Percentiles rank a stretch among this genome's conserved stretches.
Conservation (phyloP, 2,888 invertebrate genomes). For the Oscheius onirici region DNA sequence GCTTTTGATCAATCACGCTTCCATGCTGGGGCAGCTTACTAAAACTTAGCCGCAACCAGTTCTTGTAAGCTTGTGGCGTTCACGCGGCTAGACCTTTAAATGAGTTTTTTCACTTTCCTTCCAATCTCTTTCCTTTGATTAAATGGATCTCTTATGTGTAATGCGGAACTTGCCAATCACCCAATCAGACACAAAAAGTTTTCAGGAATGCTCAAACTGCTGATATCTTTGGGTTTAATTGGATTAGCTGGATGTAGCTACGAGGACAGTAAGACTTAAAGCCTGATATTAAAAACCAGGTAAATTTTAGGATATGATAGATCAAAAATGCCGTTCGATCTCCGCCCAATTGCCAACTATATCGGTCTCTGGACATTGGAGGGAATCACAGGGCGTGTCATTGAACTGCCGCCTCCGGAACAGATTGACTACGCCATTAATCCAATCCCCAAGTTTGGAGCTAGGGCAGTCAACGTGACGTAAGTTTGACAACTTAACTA, state of each 20-base stretch:
- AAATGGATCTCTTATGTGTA: background rate
- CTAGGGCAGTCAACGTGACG: constrained; percentile 70
- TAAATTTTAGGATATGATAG: constrained; percentile 53
- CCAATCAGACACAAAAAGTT: background rate
- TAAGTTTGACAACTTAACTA: constrained; percentile 34
- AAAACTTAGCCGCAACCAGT: constrained; percentile 26
- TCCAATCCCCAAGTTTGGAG: constrained; percentile 71
- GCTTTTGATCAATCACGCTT: constrained; percentile 28
- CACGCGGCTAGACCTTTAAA: background rate
- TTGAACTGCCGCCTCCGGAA: constrained; percentile 66
- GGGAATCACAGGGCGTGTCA: constrained; percentile 18
- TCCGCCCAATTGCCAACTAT: constrained; percentile 64
- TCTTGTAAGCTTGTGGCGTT: constrained; percentile 18
- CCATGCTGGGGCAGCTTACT: constrained; percentile 22
- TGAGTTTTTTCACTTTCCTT: background rate
- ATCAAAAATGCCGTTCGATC: constrained; percentile 67
- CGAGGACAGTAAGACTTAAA: constrained; percentile 51
- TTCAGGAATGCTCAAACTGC: constrained; percentile 9
- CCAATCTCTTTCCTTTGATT: background rate
- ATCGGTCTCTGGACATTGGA: constrained; percentile 66
- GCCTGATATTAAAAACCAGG: background rate
- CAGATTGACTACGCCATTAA: constrained; percentile 71
- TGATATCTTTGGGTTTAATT: constrained; percentile 26
- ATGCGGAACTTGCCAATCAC: constrained; percentile 1
- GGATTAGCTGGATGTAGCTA: constrained; percentile 48